A percentile compares a stretch with the other conserved stretches of the same genome.
Evolutionary conservation across 1,140 invertebrate genomes (phyloP).

Genomic region (Patella vulgata): DNA sequence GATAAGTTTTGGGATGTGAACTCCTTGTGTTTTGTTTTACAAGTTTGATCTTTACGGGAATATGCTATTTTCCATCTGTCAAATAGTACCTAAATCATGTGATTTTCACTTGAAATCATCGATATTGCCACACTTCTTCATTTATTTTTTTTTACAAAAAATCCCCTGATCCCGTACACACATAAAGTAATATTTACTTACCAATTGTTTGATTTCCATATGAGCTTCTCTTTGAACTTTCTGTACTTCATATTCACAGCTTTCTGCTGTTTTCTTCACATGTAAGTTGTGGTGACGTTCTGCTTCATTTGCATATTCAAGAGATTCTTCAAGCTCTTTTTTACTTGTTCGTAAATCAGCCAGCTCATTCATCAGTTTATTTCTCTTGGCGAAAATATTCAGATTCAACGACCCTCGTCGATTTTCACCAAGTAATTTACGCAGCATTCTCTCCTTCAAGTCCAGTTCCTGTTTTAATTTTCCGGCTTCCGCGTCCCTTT

Average conservation of each 20-base stretch:
- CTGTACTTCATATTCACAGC: slow-evolving; percentile 32
- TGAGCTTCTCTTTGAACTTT: slow-evolving; percentile 32
- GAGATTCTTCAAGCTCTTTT: slow-evolving; percentile 38
- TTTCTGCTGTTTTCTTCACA: slow-evolving; percentile 27
- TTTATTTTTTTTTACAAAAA: too few relatives aligned
- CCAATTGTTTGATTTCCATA: slow-evolving; percentile 36
- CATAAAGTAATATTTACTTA: too few relatives aligned
- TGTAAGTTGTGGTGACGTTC: slow-evolving; percentile 27
- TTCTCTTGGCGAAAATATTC: slow-evolving; percentile 14
- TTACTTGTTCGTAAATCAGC: slow-evolving; percentile 32
- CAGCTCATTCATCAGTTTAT: slow-evolving; percentile 30
- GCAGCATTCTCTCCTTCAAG: slow-evolving; percentile 29
- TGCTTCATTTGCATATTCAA: slow-evolving; percentile 9
- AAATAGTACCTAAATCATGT: too few relatives aligned
- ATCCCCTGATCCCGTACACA: too few relatives aligned
- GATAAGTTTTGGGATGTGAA: too few relatives aligned
- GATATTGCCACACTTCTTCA: too few relatives aligned
- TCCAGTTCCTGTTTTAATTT: slow-evolving; percentile 36
- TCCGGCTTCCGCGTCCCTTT: slow-evolving; percentile 37
- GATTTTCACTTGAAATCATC: too few relatives aligned
- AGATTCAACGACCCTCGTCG: slow-evolving; percentile 8
- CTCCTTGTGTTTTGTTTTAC: too few relatives aligned
- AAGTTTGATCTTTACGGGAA: too few relatives aligned
- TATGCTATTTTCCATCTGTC: too few relatives aligned
- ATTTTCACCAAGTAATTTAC: slow-evolving; percentile 24